A percentile compares a stretch with the other conserved stretches of the same genome.
These are phyloP conservation scores for Protodeltote pygarga DNA, from an alignment of 2,888 invertebrate species.

Conservation along the genomic window DNA sequence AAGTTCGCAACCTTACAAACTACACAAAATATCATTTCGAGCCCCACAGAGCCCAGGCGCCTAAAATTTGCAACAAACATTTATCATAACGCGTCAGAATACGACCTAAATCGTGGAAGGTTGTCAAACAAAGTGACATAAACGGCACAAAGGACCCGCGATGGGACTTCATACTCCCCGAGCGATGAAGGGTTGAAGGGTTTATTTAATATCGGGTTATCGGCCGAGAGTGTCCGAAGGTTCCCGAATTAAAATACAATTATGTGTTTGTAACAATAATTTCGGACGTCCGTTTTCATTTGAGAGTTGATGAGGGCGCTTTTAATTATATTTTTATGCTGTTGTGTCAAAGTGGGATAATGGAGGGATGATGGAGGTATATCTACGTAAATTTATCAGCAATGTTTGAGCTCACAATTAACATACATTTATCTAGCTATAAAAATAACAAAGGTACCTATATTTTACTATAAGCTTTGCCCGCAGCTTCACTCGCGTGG, in stretches of 20 bases:
- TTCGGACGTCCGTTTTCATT: conserved; percentile 36
- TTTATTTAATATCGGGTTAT: conserved; percentile 52
- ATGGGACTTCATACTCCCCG: conserved; percentile 37
- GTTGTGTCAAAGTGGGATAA: conserved; percentile 11
- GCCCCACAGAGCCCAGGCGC: conserved; percentile 9
- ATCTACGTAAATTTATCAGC: conserved; percentile 1
- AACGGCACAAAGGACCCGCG: conserved; percentile 44
- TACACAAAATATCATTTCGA: conserved; percentile 20
- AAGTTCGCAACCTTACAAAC: conserved; percentile 22
- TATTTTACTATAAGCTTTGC: too few species aligned
- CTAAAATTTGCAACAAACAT: conserved; percentile 38
- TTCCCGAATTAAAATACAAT: conserved; percentile 49
- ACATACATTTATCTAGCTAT: too few species aligned
- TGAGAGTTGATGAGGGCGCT: conserved; percentile 20
- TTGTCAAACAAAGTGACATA: conserved; percentile 52
- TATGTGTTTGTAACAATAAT: conserved; percentile 46
- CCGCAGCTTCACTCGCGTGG: too few species aligned
- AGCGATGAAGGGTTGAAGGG: conserved; percentile 48
- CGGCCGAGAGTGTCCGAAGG: conserved; percentile 37
- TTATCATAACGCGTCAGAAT: conserved; percentile 46
- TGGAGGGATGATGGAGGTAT: conserved; percentile 2
- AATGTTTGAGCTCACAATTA: too few species aligned
- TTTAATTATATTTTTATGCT: conserved; percentile 31
- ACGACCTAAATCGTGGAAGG: conserved; percentile 46
- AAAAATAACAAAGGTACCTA: too few species aligned